Base-by-base conservation (phyloP, 2,888 invertebrate genomes). In the Caenorhabditis sp. region DNA sequence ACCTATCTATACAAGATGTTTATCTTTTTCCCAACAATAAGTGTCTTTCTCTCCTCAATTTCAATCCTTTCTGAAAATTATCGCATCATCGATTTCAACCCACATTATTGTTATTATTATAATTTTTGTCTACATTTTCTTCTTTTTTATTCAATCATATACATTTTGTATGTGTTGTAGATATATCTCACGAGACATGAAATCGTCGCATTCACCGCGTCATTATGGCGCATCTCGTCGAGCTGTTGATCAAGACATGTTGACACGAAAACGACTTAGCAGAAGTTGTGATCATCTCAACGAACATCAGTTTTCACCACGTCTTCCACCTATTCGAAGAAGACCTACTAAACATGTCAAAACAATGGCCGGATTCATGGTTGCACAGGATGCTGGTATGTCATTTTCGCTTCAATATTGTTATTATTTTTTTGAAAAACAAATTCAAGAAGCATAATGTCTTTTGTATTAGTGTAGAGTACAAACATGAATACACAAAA, bases 301-400 rank as follows among this genome's bases (percentile, higher is more conserved):
- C 36, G 76, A 74, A 49, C 52, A 59, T 26, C 59, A 67, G 20
- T 74, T 79, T 54, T 77, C 72, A 23, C 79, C 76, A 36, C 71
- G 79, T 61, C 70, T 79, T 23, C 79, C 79, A 59, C 79, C 79
- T 1, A 79, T 79, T 63, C 66, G 79, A 60, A 68, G 79, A 59
- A 61, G 77, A 63, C 75, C 77, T 14, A 79, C 79, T 0, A 79
- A 68, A 68, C 71, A 73, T 50, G 43, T 43, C 17, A 43, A 43
- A 17, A 43, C 43, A 17, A 43, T 43, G 43, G 43, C 43, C 43
- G 43, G 43, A 43, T 10, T 43, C 14, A 2, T 43, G 17, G 14
- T 43, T 3, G 14, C 43, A 17, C 43, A 43, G 12, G 43, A 43
- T 43, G 14, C 43, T 14, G 60, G 60, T 60, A 49, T 1, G 60